These are phyloP conservation scores for Melanophora roralis DNA, from an alignment of 2,888 invertebrate species.

Conservation along the genomic window DNA sequence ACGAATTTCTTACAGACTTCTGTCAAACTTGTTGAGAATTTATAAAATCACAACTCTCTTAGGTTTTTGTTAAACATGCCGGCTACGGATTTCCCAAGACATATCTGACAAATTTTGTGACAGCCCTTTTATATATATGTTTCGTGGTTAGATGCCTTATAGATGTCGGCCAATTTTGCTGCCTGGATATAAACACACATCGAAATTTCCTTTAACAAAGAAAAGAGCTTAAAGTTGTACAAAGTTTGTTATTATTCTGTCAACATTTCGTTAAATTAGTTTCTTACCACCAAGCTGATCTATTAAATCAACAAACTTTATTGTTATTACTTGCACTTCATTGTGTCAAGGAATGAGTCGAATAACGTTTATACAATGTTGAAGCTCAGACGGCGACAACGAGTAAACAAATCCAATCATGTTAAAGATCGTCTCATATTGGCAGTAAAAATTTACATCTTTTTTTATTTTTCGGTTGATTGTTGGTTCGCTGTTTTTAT, in stretches of 20 bases:
- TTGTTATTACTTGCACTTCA: conserved; percentile 62
- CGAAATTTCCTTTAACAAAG: conserved; percentile 25
- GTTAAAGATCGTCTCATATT: conserved; percentile 43
- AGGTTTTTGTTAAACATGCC: no score
- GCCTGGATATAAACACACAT: conserved; percentile 1
- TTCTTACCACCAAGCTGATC: conserved; percentile 61
- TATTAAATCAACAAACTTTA: conserved; percentile 62
- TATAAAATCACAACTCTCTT: no score
- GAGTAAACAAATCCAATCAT: conserved; percentile 54
- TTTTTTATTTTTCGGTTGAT: conserved; percentile 8
- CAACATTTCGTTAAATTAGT: conserved; percentile 63
- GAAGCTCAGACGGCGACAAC: neutral
- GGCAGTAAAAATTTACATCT: conserved; percentile 35
- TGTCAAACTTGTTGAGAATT: no score
- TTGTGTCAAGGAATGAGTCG: conserved; percentile 60
- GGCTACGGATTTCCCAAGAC: no score
- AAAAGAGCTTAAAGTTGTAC: conserved; percentile 23
- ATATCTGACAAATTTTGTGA: no score
- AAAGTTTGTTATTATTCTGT: conserved; percentile 61
- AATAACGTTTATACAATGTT: conserved; percentile 25
- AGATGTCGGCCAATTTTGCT: no score
- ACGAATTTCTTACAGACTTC: no score
- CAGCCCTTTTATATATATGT: no score
- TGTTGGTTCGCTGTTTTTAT: conserved; percentile 13
- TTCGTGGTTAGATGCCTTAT: no score